Conservation (phyloP, 2,888 invertebrate genomes). For the Nymphalis c-album region DNA sequence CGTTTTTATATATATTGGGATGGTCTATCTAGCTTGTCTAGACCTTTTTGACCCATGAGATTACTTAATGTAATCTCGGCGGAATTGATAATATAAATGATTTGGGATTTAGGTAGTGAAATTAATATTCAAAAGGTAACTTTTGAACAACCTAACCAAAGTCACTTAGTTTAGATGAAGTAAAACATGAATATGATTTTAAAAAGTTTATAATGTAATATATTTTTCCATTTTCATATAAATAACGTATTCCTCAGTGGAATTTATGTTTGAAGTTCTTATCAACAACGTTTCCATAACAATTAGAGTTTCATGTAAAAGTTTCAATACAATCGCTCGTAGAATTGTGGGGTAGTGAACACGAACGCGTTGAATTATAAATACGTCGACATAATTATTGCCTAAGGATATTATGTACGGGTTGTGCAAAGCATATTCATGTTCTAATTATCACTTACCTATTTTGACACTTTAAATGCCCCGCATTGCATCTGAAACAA, state of each 20-base stretch:
- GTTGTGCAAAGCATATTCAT: constrained; percentile 21
- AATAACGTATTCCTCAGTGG: not conserved
- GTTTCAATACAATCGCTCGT: constrained; percentile 11
- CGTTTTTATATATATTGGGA: not conserved
- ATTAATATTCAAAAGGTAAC: not conserved
- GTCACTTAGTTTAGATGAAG: not conserved
- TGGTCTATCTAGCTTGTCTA: not conserved
- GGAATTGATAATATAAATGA: constrained; percentile 3
- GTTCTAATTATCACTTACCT: constrained; percentile 46
- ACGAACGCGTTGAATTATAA: constrained; percentile 41
- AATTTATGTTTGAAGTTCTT: constrained; percentile 14
- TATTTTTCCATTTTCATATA: not conserved
- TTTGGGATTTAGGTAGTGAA: not conserved
- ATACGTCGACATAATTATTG: constrained; percentile 42
- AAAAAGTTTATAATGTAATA: not conserved
- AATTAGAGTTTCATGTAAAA: constrained; percentile 24
- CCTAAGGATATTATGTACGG: constrained; percentile 31
- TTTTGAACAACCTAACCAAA: not conserved
- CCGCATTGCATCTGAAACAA: constrained; percentile 62
- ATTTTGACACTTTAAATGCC: constrained; percentile 45
- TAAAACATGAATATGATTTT: not conserved
- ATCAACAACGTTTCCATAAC: constrained; percentile 17
- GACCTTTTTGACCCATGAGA: not conserved
- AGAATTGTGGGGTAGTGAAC: constrained; percentile 35
- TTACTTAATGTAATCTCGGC: not conserved